Evolutionary conservation across 2,888 invertebrate genomes (phyloP).

Genomic region (Thymelicus acteon): DNA sequence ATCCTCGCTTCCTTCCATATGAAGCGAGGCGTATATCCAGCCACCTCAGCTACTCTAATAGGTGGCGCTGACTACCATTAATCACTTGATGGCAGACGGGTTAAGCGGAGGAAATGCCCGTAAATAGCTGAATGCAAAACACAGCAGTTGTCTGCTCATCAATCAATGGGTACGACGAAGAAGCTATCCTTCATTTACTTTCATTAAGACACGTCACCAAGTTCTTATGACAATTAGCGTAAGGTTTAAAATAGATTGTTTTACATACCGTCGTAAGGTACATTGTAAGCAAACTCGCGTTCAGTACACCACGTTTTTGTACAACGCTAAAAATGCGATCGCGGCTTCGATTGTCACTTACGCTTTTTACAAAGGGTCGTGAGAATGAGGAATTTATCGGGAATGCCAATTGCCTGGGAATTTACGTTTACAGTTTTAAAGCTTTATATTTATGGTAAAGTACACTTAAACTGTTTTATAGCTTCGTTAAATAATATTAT

Average conservation of each 20-base stretch:
- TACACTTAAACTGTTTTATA: too few relatives aligned
- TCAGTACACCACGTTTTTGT: conserved; percentile 27
- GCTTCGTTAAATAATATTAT: too few relatives aligned
- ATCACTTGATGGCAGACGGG: conserved; percentile 75
- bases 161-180: conserved; percentile 62
- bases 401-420: conserved; percentile 33
- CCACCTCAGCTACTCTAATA: conserved; percentile 55
- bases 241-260: conserved; percentile 14
- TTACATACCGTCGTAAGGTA: background rate
- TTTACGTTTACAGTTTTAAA: conserved; percentile 11
- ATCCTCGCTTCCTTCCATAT: conserved; percentile 53
- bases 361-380: conserved; percentile 25
- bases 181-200: conserved; percentile 23
- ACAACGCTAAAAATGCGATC: conserved; percentile 26
- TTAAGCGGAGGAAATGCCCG: conserved; percentile 82
- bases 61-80: conserved; percentile 70
- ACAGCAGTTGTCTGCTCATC: conserved; percentile 81
- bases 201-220: background rate
- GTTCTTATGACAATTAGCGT: background rate
- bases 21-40: conserved; percentile 63
- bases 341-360: conserved; percentile 33
- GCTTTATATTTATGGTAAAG: conserved; percentile 1
- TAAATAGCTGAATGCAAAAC: conserved; percentile 84
- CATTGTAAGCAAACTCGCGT: conserved; percentile 23
- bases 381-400: conserved; percentile 26